phyloP scores from a whole-genome alignment of 2,888 invertebrate genomes.

The Arge pagana region DNA sequence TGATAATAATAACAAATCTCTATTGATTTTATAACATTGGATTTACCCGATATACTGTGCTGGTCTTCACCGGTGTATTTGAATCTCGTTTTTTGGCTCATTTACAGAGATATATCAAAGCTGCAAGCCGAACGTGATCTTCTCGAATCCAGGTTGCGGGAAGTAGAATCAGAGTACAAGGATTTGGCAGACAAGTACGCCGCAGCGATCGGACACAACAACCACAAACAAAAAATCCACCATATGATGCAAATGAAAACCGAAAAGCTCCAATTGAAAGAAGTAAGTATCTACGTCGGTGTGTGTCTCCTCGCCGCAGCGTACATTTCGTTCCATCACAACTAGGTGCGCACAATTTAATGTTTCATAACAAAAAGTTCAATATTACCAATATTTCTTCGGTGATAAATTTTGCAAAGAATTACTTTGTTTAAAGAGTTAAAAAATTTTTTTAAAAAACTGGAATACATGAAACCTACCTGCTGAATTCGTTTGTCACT shows the following conservation, averaged over 20 bases:
- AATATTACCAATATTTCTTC: too few relatives aligned
- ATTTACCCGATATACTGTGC: not conserved
- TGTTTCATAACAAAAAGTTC: not conserved
- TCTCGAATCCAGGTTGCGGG: constrained; percentile 53
- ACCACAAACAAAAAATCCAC: constrained; percentile 68
- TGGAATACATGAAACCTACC: too few relatives aligned
- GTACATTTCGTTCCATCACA: constrained; percentile 36
- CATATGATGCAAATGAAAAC: constrained; percentile 60
- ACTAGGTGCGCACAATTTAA: too few relatives aligned
- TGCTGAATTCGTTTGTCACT: too few relatives aligned
- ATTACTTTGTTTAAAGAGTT: too few relatives aligned
- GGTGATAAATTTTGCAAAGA: too few relatives aligned
- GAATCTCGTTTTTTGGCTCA: not conserved
- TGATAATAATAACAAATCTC: too few relatives aligned
- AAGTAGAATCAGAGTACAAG: constrained; percentile 59
- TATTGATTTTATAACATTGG: not conserved
- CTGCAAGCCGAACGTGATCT: constrained; percentile 51
- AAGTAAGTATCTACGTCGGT: constrained; percentile 52
- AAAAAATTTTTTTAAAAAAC: constrained; percentile 38
- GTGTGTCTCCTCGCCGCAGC: constrained; percentile 34
- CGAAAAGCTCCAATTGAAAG: constrained; percentile 57
- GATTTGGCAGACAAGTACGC: constrained; percentile 64
- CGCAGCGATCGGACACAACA: constrained; percentile 67
- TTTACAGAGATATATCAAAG: constrained; percentile 39
- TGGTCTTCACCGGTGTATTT: not conserved